Evolutionary conservation across 2,888 invertebrate species (phyloP).

Genomic region (Drosophila nigritarsus): DNA sequence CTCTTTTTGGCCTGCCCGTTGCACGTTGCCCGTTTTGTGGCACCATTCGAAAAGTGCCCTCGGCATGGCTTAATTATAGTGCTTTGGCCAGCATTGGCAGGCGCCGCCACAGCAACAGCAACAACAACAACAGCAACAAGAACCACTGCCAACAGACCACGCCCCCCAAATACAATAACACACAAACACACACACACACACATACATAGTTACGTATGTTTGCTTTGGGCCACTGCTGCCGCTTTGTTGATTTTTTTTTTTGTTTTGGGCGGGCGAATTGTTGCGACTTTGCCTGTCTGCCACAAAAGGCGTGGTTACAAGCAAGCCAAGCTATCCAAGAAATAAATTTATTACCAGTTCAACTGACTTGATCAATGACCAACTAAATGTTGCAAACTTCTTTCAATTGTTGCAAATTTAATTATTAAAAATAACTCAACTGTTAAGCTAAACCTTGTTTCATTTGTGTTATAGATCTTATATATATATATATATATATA

Average conservation of each 20-base stretch:
- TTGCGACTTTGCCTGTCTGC: constrained; percentile 30
- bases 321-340: constrained; percentile 14
- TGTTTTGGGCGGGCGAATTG: constrained; percentile 29
- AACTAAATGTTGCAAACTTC: constrained; percentile 16
- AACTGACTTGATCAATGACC: constrained; percentile 34
- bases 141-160: constrained; percentile 70
- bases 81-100: constrained; percentile 77
- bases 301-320: constrained; percentile 46
- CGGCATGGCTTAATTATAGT: constrained; percentile 84
- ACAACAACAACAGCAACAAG: constrained; percentile 41
- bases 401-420: constrained; percentile 2
- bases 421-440: background rate
- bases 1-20: constrained; percentile 16
- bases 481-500: background rate
- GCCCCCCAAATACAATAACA: constrained; percentile 57
- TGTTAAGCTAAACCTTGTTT: background rate
- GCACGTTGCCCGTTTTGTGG: constrained; percentile 44
- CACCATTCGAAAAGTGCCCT: constrained; percentile 73
- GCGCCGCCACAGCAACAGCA: constrained; percentile 60
- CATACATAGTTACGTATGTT: constrained; percentile 25
- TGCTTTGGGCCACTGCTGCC: constrained; percentile 61
- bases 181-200: constrained; percentile 17
- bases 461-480: background rate
- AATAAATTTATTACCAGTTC: constrained; percentile 40
- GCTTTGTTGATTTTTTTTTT: constrained; percentile 38